Evolutionary conservation across 2,888 invertebrate species (phyloP).

Genomic region (Cephus pygmeus): DNA sequence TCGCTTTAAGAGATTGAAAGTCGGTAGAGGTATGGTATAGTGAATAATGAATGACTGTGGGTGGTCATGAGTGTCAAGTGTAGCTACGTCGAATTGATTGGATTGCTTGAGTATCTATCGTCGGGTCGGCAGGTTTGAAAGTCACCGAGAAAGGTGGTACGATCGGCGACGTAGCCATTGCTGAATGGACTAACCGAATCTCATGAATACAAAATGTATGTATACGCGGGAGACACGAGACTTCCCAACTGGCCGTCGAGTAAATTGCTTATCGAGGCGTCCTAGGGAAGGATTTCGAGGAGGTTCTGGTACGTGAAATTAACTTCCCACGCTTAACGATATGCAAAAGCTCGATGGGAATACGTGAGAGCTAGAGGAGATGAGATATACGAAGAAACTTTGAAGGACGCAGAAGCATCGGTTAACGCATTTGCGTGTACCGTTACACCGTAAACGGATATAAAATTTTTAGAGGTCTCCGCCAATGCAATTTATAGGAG

Average conservation of each 20-base stretch:
- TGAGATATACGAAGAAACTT: background rate
- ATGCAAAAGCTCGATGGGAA: background rate
- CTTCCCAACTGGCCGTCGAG: background rate
- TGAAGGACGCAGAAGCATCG: background rate
- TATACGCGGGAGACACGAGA: background rate
- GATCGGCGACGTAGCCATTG: background rate
- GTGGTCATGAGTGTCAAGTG: background rate
- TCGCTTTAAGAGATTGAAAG: background rate
- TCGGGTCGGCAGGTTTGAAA: background rate
- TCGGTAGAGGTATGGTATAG: background rate
- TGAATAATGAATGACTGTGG: background rate
- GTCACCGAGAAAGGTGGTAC: background rate
- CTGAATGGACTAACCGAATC: background rate
- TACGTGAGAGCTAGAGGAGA: background rate
- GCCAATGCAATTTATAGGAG: background rate
- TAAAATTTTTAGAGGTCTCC: background rate
- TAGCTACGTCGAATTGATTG: background rate
- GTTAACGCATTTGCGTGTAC: background rate
- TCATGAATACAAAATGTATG: background rate
- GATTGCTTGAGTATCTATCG: background rate
- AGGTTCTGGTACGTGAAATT: background rate
- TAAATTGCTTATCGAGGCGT: background rate
- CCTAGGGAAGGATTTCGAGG: background rate
- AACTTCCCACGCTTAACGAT: background rate
- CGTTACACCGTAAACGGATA: background rate